phyloP scores from a whole-genome alignment of 2,888 invertebrate species.

The Pristionchus japonicus region DNA sequence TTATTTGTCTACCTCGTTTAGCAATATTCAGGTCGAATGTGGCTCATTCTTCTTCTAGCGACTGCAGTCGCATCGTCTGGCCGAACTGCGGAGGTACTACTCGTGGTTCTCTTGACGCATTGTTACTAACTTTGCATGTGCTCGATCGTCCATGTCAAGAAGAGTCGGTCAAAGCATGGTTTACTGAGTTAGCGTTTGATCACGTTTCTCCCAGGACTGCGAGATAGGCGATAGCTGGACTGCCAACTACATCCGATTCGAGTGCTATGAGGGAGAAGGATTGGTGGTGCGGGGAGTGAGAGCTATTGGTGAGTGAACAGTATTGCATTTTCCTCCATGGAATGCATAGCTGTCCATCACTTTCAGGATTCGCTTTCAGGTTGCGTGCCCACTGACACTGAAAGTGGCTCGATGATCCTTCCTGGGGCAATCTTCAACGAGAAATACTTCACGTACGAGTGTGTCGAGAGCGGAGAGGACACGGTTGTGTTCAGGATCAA shows the following conservation, averaged over 20 bases:
- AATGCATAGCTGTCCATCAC: not conserved
- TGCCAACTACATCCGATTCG: slow-evolving; percentile 13
- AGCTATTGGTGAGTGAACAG: not conserved
- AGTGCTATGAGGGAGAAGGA: slow-evolving; percentile 8
- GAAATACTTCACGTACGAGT: slow-evolving; percentile 4
- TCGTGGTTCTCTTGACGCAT: too few relatives aligned
- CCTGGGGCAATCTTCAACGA: slow-evolving; percentile 12
- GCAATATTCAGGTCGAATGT: too few relatives aligned
- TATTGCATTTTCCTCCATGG: not conserved
- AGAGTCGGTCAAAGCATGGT: too few relatives aligned
- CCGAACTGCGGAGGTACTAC: too few relatives aligned
- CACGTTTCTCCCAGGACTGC: too few relatives aligned
- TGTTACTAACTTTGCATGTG: too few relatives aligned
- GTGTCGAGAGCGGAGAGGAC: not conserved
- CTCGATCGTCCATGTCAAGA: too few relatives aligned
- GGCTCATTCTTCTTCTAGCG: too few relatives aligned
- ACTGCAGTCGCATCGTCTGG: too few relatives aligned
- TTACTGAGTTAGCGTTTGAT: too few relatives aligned
- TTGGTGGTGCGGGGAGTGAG: slow-evolving; percentile 17
- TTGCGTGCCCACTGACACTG: slow-evolving; percentile 30
- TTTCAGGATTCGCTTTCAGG: not conserved
- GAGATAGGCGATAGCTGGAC: not conserved
- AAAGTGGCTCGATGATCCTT: not conserved
- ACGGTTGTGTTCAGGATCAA: not conserved
- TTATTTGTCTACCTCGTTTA: too few relatives aligned